phyloP scores from a whole-genome alignment of 2,888 invertebrate genomes.

The Biston betularia region DNA sequence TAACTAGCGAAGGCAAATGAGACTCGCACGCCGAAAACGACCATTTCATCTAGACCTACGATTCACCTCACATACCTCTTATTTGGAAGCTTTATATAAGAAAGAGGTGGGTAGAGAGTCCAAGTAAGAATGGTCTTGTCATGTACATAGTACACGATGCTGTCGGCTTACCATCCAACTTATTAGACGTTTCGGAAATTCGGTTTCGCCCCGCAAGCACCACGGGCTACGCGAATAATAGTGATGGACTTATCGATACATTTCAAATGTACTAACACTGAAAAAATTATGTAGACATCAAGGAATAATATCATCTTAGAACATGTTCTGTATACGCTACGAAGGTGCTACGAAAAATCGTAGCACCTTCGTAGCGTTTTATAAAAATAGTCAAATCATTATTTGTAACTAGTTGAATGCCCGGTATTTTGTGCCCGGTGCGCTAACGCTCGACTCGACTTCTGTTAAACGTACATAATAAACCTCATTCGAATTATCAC shows the following conservation, averaged over 20 bases:
- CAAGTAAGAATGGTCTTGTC: slow-evolving; percentile 65
- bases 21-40: slow-evolving; percentile 63
- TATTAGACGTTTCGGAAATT: slow-evolving; percentile 86
- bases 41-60: slow-evolving; percentile 62
- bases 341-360: too few species aligned
- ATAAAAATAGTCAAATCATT: too few species aligned
- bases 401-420: too few species aligned
- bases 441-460: too few species aligned
- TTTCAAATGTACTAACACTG: neutral
- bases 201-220: slow-evolving; percentile 81
- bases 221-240: slow-evolving; percentile 66
- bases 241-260: slow-evolving; percentile 47
- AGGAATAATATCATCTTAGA: too few species aligned
- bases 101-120: slow-evolving; percentile 51
- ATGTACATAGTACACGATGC: slow-evolving; percentile 75
- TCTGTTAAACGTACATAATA: too few species aligned
- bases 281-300: too few species aligned
- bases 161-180: slow-evolving; percentile 83
- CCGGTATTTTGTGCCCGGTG: too few species aligned
- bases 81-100: slow-evolving; percentile 45
- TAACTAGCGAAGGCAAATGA: slow-evolving; percentile 77
- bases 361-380: too few species aligned
- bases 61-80: slow-evolving; percentile 45
- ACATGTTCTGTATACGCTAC: neutral
- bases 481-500: too few species aligned